Evolutionary conservation across 2,888 invertebrate species (phyloP).

Genomic region (Ptychoptera albimana): DNA sequence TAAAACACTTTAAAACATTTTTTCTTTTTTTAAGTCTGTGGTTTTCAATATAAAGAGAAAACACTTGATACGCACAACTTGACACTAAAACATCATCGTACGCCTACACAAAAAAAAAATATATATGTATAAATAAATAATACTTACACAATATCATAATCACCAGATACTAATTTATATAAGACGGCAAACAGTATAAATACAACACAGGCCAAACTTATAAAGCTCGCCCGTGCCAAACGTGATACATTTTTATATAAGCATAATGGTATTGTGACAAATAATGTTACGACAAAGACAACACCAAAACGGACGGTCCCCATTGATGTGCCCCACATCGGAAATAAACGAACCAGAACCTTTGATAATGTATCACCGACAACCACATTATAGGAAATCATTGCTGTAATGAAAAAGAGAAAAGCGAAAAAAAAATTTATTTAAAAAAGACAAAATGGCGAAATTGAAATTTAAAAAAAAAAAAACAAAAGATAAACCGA

Average conservation of each 20-base stretch:
- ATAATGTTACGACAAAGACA: conserved; percentile 52
- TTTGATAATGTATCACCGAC: conserved; percentile 76
- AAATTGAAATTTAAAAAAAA: too few species aligned
- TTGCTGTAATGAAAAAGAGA: conserved; percentile 39
- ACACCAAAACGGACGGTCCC: conserved; percentile 33
- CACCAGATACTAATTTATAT: conserved; percentile 28
- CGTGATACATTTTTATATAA: conserved; percentile 54
- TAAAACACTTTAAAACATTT: too few species aligned
- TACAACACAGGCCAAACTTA: conserved; percentile 47
- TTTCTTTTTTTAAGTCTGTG: too few species aligned
- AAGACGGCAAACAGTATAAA: conserved; percentile 54
- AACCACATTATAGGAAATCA: conserved; percentile 78
- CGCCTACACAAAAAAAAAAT: background rate
- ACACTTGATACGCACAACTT: background rate
- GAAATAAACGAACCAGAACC: conserved; percentile 54
- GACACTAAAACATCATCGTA: background rate
- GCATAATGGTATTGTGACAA: conserved; percentile 62
- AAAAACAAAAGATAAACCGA: too few species aligned
- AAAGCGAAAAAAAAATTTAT: conserved; percentile 9
- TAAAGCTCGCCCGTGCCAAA: conserved; percentile 28
- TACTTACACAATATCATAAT: conserved; percentile 48
- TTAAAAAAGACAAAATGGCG: too few species aligned
- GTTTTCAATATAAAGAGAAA: too few species aligned
- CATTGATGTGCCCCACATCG: conserved; percentile 30
- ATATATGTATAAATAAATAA: conserved; percentile 3